Evolutionary conservation across 2,797 vertebrate genomes (phyloP).

Genomic region (Bradypus variegatus): DNA sequence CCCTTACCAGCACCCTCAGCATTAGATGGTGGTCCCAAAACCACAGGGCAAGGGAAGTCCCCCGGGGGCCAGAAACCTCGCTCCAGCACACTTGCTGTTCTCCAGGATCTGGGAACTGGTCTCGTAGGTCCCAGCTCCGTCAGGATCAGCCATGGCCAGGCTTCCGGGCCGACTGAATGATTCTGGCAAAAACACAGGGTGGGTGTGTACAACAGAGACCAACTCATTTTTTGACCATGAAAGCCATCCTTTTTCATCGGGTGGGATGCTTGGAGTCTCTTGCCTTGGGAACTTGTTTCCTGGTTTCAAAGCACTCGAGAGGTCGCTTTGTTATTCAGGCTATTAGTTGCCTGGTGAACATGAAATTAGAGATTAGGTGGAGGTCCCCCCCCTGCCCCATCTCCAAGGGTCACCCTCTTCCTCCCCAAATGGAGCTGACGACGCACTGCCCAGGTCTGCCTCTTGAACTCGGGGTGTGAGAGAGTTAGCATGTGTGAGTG

Average conservation of each 20-base stretch:
- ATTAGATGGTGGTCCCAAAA: not conserved
- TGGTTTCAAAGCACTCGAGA: not conserved
- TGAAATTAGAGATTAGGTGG: not conserved
- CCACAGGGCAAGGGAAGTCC: no score
- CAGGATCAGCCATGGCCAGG: not conserved
- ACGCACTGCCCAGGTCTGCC: rapidly evolving
- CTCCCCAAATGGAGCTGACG: not conserved
- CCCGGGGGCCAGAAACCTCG: not conserved
- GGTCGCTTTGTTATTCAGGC: not conserved
- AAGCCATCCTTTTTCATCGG: not conserved
- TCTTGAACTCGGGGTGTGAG: not conserved
- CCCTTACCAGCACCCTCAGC: not conserved
- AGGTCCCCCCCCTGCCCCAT: no score
- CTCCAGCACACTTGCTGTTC: not conserved
- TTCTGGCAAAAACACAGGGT: not conserved
- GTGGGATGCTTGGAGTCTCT: not conserved
- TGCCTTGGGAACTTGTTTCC: not conserved
- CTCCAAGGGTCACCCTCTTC: not conserved
- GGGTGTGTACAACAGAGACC: rapidly evolving
- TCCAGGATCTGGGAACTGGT: not conserved
- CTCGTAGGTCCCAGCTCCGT: not conserved
- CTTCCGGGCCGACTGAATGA: not conserved
- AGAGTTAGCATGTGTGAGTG: no score
- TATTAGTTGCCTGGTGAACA: not conserved
- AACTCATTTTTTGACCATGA: rapidly evolving